These are phyloP conservation scores for Cryptocephalus moraei DNA, from an alignment of 2,888 invertebrate genomes.

Conservation along the genomic window DNA sequence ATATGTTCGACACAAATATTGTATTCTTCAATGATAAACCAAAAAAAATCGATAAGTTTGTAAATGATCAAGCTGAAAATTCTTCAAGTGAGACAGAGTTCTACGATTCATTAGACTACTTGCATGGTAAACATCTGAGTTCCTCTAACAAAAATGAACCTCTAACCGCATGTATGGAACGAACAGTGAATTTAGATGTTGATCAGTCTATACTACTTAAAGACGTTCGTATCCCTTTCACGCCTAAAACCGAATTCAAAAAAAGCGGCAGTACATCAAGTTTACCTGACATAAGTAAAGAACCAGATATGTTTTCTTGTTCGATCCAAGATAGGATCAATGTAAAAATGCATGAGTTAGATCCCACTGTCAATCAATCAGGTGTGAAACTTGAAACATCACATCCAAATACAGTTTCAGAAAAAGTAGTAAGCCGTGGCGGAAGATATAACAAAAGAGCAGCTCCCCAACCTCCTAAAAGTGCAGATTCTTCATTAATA, in stretches of 20 bases:
- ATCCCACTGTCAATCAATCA: neutral
- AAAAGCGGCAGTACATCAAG: neutral
- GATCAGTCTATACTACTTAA: conserved; percentile 5
- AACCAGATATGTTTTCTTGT: conserved; percentile 10
- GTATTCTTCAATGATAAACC: conserved; percentile 24
- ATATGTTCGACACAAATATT: conserved; percentile 27
- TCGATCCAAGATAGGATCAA: conserved; percentile 2
- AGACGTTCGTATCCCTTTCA: neutral
- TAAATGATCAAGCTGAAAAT: conserved; percentile 19
- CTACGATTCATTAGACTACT: conserved; percentile 27
- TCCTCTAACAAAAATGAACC: conserved; percentile 9
- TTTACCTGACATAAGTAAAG: conserved; percentile 12
- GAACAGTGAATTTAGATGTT: conserved; percentile 4
- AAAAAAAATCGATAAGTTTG: conserved; percentile 10
- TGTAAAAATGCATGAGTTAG: neutral
- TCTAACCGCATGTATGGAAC: conserved; percentile 24
- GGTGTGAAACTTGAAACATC: neutral
- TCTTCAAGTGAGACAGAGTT: conserved; percentile 33
- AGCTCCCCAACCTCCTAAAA: conserved; percentile 39
- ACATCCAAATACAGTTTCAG: neutral
- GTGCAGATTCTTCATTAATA: conserved; percentile 26
- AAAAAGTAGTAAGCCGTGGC: conserved; percentile 17
- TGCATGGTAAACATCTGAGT: conserved; percentile 22
- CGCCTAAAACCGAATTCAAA: neutral
- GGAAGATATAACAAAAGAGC: conserved; percentile 44